These are phyloP conservation scores for Wiebesia pumilae DNA, from an alignment of 1,140 invertebrate species.

Conservation along the genomic window DNA sequence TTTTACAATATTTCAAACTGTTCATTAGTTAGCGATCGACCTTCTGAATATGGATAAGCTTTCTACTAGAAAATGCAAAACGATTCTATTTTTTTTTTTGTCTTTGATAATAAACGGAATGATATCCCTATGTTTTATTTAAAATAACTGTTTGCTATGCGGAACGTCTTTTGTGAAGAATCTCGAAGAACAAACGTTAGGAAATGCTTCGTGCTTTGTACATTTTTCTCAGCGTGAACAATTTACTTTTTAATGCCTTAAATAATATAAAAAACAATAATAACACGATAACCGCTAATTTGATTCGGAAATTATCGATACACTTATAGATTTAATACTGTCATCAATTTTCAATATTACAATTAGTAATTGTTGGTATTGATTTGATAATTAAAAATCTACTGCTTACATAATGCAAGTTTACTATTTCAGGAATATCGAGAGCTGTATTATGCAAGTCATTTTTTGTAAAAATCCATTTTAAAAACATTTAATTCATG, in stretches of 20 bases:
- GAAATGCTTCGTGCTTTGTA: background rate
- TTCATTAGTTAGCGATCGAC: background rate
- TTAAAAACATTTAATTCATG: no score
- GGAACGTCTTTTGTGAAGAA: background rate
- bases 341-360: background rate
- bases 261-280: background rate
- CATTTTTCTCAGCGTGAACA: background rate
- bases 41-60: conserved; percentile 19
- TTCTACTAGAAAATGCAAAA: background rate
- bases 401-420: background rate
- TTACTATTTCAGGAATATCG: background rate
- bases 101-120: background rate
- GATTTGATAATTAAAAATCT: background rate
- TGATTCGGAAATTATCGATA: background rate
- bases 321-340: background rate
- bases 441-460: background rate
- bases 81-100: background rate
- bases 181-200: background rate
- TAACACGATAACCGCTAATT: background rate
- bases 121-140: background rate
- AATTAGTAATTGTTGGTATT: background rate
- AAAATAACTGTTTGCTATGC: background rate
- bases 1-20: conserved; percentile 4
- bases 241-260: background rate
- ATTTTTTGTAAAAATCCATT: background rate